Evolutionary conservation across 2,888 invertebrate species (phyloP).

Genomic region (Drosophila maculinotata): DNA sequence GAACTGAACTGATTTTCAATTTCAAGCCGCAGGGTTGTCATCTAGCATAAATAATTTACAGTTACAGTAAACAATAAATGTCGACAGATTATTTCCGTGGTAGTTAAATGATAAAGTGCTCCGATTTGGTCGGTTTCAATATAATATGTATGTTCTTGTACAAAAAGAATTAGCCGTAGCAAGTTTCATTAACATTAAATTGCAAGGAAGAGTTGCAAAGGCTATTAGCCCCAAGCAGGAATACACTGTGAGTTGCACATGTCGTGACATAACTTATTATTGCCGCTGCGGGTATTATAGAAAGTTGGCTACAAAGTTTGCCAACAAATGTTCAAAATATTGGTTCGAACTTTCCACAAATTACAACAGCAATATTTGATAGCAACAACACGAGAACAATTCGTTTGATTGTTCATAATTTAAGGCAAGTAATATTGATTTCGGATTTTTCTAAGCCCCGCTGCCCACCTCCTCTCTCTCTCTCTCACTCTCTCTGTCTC

Average conservation of each 20-base stretch:
- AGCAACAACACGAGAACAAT: conserved; percentile 9
- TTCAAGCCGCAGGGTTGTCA: too few species aligned
- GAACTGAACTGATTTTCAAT: too few species aligned
- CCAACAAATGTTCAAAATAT: conserved; percentile 14
- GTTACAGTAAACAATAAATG: too few species aligned
- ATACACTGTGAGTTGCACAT: neutral
- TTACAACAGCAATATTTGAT: neutral
- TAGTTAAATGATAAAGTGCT: neutral
- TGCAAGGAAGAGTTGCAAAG: too few species aligned
- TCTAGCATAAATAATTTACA: too few species aligned
- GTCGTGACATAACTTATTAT: conserved; percentile 27
- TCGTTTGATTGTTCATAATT: conserved; percentile 47
- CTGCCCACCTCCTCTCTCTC: neutral
- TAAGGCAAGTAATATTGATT: conserved; percentile 53
- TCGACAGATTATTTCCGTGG: too few species aligned
- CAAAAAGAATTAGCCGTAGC: neutral
- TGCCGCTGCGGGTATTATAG: neutral
- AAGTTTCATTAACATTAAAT: too few species aligned
- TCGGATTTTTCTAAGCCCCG: neutral
- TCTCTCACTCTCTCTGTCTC: neutral
- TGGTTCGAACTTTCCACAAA: conserved; percentile 10
- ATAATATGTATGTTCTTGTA: neutral
- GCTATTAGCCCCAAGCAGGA: neutral
- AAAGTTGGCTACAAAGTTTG: conserved; percentile 9
- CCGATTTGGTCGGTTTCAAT: too few species aligned